Conservation (phyloP, 2,888 invertebrate species). For the Diloba caeruleocephala region DNA sequence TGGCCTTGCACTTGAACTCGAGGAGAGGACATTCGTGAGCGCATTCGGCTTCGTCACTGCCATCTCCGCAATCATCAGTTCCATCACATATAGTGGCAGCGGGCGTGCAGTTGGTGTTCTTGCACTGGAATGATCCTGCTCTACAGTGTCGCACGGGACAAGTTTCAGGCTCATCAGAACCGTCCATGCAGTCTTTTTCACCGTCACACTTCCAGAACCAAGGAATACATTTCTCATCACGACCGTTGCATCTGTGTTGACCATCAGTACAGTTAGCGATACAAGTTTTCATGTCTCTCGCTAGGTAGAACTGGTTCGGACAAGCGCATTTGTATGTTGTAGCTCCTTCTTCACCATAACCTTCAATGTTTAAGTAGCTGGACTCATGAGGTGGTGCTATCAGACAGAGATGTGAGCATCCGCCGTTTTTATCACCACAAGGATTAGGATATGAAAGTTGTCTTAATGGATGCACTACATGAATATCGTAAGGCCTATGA, state of each 20-base stretch:
- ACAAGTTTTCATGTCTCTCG: constrained; percentile 95
- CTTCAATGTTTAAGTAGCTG: constrained; percentile 93
- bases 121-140: constrained; percentile 97
- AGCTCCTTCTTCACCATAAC: constrained; percentile 94
- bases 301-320: constrained; percentile 97
- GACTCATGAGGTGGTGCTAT: constrained; percentile 95
- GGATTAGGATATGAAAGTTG: constrained; percentile 96
- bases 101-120: constrained; percentile 97
- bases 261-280: constrained; percentile 98
- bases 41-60: constrained; percentile 96
- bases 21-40: constrained; percentile 95
- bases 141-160: constrained; percentile 96
- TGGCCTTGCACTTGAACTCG: constrained; percentile 96
- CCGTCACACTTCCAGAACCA: constrained; percentile 94
- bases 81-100: constrained; percentile 98
- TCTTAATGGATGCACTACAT: constrained; percentile 96
- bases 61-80: constrained; percentile 97
- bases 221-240: constrained; percentile 90
- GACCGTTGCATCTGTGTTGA: constrained; percentile 92
- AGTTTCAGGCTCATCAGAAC: constrained; percentile 95
- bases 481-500: constrained; percentile 98
- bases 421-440: constrained; percentile 97
- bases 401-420: constrained; percentile 98
- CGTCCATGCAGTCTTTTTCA: constrained; percentile 97
- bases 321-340: constrained; percentile 96